A percentile compares a stretch with the other conserved stretches of the same genome.
Conservation (phyloP, 2,797 vertebrate genomes). For the Mus spretus region DNA sequence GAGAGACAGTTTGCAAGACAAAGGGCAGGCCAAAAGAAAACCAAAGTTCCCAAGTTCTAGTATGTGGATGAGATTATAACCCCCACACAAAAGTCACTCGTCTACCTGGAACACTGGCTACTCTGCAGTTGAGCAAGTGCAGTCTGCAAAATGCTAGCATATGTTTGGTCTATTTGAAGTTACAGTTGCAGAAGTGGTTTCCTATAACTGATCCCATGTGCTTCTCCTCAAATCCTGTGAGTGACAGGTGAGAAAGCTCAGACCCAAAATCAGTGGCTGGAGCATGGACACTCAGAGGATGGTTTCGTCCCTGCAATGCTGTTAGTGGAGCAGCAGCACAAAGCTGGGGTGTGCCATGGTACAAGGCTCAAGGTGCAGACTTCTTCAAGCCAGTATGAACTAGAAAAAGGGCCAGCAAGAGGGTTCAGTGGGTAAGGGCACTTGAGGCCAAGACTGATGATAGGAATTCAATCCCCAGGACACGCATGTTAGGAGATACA, state of each 20-base stretch:
- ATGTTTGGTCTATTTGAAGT: not conserved
- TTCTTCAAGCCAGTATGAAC: not conserved
- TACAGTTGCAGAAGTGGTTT: not conserved
- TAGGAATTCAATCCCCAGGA: not conserved
- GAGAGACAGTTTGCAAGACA: not conserved
- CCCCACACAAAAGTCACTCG: not conserved
- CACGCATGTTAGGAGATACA: not conserved
- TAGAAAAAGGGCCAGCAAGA: not conserved
- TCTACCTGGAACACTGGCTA: not conserved
- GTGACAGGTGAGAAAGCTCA: conserved; percentile 31
- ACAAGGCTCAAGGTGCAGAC: too few relatives aligned
- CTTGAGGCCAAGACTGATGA: not conserved
- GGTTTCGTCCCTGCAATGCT: not conserved
- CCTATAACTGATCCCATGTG: not conserved
- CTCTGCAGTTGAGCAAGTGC: not conserved
- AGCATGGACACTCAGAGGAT: not conserved
- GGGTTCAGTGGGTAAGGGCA: not conserved
- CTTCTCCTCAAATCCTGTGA: not conserved
- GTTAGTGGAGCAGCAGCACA: not conserved
- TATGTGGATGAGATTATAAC: not conserved
- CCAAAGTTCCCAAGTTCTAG: not conserved
- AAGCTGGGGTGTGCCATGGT: not conserved
- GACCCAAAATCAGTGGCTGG: not conserved
- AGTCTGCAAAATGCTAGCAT: not conserved
- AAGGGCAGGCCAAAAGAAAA: not conserved